These are phyloP conservation scores for Amorpha juglandis DNA, from an alignment of 2,888 invertebrate genomes.

Conservation along the genomic window DNA sequence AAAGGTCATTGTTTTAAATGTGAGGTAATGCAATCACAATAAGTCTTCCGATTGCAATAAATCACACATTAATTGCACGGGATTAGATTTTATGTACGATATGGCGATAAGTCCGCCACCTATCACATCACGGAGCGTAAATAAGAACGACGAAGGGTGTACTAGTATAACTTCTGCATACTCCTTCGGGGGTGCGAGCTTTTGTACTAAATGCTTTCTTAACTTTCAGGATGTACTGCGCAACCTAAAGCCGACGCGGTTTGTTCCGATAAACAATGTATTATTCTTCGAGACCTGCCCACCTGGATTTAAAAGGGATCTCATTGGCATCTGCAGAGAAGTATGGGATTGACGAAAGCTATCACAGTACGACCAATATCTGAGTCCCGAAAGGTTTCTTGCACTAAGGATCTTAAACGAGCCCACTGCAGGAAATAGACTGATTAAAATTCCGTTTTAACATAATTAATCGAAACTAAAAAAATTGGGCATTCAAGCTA, in stretches of 20 bases:
- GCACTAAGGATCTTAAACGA: neutral
- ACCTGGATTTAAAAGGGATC: slow-evolving; percentile 67
- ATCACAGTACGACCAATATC: neutral
- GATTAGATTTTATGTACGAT: too few species aligned
- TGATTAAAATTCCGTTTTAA: neutral
- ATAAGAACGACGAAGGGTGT: too few species aligned
- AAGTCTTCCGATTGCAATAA: too few species aligned
- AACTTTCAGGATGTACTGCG: slow-evolving; percentile 54
- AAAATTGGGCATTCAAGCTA: neutral
- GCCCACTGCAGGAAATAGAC: neutral
- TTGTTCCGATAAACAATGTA: slow-evolving; percentile 65
- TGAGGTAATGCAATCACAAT: too few species aligned
- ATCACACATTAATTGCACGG: too few species aligned
- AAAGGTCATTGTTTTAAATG: too few species aligned
- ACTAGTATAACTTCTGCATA: too few species aligned
- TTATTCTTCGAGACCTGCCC: slow-evolving; percentile 58
- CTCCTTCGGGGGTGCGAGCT: too few species aligned
- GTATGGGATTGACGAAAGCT: slow-evolving; percentile 61
- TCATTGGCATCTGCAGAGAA: slow-evolving; percentile 70
- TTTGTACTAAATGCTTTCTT: slow-evolving; percentile 5
- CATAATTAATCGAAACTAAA: neutral
- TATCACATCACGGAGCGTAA: too few species aligned
- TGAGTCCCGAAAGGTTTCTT: neutral
- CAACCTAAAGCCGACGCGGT: slow-evolving; percentile 52
- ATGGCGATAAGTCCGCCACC: too few species aligned